Evolutionary conservation across 2,113 vertebrate species (phyloP).

Genomic region (Thunnus thynnus): DNA sequence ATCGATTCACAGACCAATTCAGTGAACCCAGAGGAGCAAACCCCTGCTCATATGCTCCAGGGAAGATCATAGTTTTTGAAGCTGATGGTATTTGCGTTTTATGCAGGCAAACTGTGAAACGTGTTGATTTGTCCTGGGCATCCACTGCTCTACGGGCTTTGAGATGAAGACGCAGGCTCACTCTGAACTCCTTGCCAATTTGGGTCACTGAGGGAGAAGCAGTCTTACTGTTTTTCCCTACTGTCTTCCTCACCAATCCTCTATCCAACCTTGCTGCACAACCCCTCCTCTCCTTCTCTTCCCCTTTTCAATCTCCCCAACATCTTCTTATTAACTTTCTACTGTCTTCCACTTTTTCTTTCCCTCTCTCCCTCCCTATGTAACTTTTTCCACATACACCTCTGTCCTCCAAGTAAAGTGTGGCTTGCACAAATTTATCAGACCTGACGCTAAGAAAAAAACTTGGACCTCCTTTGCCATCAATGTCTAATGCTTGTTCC

Average conservation of each 20-base stretch:
- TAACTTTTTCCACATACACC: constrained; percentile 23
- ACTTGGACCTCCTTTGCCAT: constrained; percentile 61
- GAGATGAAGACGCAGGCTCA: constrained; percentile 71
- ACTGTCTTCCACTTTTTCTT: constrained; percentile 34
- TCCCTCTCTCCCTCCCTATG: background rate
- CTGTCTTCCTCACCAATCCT: background rate
- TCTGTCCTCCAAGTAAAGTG: constrained; percentile 31
- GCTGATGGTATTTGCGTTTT: constrained; percentile 72
- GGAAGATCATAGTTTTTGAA: constrained; percentile 72
- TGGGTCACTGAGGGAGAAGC: constrained; percentile 63
- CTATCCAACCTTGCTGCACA: too few species aligned
- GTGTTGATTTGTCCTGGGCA: constrained; percentile 77
- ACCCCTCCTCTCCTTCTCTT: background rate
- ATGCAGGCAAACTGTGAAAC: constrained; percentile 66
- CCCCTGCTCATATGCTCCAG: constrained; percentile 71
- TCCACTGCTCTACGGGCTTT: constrained; percentile 69
- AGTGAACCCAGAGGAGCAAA: constrained; percentile 66
- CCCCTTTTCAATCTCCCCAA: background rate
- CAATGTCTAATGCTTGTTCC: constrained; percentile 69
- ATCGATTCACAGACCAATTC: constrained; percentile 76
- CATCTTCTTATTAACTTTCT: constrained; percentile 25
- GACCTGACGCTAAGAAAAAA: constrained; percentile 50
- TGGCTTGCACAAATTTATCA: constrained; percentile 60
- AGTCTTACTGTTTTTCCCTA: constrained; percentile 41
- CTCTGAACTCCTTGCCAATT: constrained; percentile 77